Percentiles rank a stretch among this genome's conserved stretches.
These are phyloP conservation scores for Fratercula arctica DNA, from an alignment of 2,797 vertebrate species.

Conservation along the genomic window DNA sequence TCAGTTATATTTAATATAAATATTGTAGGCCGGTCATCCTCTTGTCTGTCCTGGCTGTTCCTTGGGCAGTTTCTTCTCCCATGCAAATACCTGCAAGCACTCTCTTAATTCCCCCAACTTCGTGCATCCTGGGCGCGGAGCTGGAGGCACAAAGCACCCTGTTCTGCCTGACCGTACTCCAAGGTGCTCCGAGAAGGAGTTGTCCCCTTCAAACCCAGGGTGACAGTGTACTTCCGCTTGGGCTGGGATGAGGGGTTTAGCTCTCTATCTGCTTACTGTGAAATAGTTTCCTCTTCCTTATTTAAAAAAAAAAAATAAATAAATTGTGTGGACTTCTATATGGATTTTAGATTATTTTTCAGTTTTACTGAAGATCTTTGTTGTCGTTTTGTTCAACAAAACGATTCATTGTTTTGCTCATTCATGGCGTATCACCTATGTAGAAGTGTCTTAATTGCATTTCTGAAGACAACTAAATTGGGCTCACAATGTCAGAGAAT, in stretches of 20 bases:
- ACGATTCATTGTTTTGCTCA: not conserved
- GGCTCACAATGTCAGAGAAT: not conserved
- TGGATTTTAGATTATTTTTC: not conserved
- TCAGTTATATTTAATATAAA: not conserved
- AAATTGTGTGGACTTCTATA: not conserved
- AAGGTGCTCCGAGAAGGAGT: not conserved
- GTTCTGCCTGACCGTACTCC: not conserved
- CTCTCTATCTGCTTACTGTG: not conserved
- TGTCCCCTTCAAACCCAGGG: not conserved
- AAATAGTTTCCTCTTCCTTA: not conserved
- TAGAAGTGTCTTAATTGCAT: not conserved
- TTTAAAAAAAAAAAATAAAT: not conserved
- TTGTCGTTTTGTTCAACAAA: not conserved
- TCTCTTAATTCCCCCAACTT: not conserved
- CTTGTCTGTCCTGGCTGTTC: not conserved
- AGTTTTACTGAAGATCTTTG: not conserved
- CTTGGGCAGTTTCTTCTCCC: not conserved
- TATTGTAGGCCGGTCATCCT: not conserved
- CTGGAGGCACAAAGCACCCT: not conserved
- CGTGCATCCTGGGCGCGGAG: accelerated
- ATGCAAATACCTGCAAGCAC: not conserved
- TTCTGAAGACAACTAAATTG: not conserved
- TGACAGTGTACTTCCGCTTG: not conserved
- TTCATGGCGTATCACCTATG: not conserved
- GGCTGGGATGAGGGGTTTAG: not conserved